phyloP scores from a whole-genome alignment of 2,888 invertebrate genomes.

The Zelleria hepariella region DNA sequence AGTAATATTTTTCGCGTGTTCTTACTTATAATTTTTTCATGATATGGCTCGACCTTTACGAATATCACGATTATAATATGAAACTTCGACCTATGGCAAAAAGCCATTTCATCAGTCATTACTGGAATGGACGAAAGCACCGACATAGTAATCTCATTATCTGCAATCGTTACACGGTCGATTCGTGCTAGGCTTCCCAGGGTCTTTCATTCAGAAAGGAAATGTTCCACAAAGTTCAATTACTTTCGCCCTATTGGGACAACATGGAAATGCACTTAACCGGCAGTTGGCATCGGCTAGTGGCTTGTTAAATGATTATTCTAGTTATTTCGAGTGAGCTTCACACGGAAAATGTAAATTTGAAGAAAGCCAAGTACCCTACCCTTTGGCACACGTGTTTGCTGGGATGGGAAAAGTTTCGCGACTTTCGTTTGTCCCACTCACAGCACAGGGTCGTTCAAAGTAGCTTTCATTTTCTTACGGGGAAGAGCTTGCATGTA shows the following conservation, averaged over 20 bases:
- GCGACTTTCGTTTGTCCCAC: background rate
- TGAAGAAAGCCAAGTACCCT: background rate
- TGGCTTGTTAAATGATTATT: background rate
- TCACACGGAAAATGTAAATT: constrained; percentile 7
- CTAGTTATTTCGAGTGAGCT: background rate
- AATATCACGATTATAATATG: too few species aligned
- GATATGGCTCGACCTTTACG: too few species aligned
- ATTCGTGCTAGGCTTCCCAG: background rate
- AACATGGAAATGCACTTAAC: constrained; percentile 20
- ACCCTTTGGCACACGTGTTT: background rate
- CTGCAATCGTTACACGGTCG: background rate
- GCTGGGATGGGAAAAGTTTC: background rate
- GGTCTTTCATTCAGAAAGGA: background rate
- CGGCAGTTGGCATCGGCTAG: background rate
- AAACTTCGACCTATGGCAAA: too few species aligned
- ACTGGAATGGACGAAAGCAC: too few species aligned
- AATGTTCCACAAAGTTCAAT: constrained; percentile 1
- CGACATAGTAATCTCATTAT: too few species aligned
- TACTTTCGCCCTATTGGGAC: constrained; percentile 7
- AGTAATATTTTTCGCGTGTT: too few species aligned
- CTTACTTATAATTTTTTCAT: too few species aligned
- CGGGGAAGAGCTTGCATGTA: background rate
- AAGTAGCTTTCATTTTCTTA: background rate
- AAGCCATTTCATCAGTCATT: too few species aligned
- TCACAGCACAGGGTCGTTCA: background rate